Evolutionary conservation across 2,888 invertebrate species (phyloP), one percentile per base, ranked within the genome.

Genomic region (Agriopis marginaria): DNA sequence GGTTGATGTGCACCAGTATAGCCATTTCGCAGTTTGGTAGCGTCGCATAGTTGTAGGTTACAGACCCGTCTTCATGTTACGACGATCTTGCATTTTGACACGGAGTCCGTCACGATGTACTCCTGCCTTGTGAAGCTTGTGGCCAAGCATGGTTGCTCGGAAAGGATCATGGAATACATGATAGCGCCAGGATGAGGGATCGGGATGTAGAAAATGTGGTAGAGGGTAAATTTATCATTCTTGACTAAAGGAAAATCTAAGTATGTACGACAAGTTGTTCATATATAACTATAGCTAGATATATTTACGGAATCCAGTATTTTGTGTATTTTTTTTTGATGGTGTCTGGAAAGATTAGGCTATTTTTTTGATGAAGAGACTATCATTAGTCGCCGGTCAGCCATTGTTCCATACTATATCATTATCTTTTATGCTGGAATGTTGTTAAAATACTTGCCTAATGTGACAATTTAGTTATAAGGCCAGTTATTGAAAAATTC

Each of bases 141-240:
- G 62, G 78, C 80, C 45, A 82, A 47, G 51, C 76, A 79, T 50
- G 62, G 75, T 59, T 80, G 80, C 78, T 82, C 82, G 10, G 78
- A 77, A 23, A 82, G 74, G 73, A 80, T 76, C 7, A 78, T 80
- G 6, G 80, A 71, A 51, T 77, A 72, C 0, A 73, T 66, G 8
- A 74, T 72, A 50, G 79, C 78, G 62, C 80, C 76, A 10, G 75
- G 71, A 71, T 79, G 79, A 75, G 71, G 73, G 8, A 80, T 80
- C 10, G 80, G 79, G 23, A 79, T 77, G 7, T 77, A 80, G 62
- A 78, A 80, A 7, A 78, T 65, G 58, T 80, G 78, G 60, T 80
- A 80, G 9, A 81, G 45, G 1, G 67, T 74, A 11, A 79, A 74
- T n/a, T 65, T 65, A 40, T 78, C 70, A 14, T 66, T 70, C 70